These are phyloP conservation scores for Rhea americana DNA, from an alignment of 2,113 vertebrate species.

Conservation along the genomic window DNA sequence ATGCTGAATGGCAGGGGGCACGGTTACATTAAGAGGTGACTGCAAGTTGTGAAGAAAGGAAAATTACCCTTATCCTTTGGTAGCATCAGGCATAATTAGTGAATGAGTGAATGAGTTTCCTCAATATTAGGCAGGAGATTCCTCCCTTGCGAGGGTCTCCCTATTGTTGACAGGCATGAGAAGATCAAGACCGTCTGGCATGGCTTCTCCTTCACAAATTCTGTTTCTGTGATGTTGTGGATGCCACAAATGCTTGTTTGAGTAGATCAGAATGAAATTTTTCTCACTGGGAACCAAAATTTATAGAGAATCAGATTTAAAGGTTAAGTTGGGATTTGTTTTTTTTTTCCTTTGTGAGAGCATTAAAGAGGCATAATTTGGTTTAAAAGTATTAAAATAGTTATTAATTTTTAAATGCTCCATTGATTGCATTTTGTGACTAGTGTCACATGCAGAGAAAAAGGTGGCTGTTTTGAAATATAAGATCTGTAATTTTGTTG, in stretches of 20 bases:
- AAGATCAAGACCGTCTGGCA: neutral
- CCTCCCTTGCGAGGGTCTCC: neutral
- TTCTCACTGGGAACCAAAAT: neutral
- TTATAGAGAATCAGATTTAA: neutral
- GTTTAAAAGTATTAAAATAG: neutral
- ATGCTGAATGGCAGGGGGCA: neutral
- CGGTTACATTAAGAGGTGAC: neutral
- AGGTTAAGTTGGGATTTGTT: neutral
- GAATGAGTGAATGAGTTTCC: neutral
- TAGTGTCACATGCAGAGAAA: neutral
- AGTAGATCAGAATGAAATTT: neutral
- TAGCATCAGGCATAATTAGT: neutral
- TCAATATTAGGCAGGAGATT: neutral
- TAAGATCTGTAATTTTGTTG: neutral
- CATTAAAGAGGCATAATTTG: neutral
- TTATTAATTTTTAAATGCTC: neutral
- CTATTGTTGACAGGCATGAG: fast-evolving
- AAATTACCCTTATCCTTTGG: neutral
- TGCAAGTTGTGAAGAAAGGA: neutral
- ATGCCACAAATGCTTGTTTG: neutral
- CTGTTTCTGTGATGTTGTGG: fast-evolving
- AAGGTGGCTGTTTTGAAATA: neutral
- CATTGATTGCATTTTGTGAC: neutral
- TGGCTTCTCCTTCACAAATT: neutral
- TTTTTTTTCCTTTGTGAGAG: neutral